phyloP scores from a whole-genome alignment of 2,113 vertebrate species.

The Poecile atricapillus region DNA sequence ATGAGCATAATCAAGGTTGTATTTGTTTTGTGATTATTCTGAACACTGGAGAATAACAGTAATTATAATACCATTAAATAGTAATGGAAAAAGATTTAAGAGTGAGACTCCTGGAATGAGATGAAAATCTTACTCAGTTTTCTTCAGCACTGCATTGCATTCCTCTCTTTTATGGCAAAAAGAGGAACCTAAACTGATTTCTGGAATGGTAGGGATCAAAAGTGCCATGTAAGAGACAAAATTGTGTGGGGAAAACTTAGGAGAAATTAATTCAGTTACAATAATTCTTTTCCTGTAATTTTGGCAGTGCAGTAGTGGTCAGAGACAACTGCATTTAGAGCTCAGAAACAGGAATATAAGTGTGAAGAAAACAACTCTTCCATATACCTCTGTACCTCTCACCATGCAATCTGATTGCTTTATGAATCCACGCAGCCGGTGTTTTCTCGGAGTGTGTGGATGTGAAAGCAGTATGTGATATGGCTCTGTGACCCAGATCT shows the following conservation, averaged over 20 bases:
- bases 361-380: background rate
- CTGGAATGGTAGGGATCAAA: background rate
- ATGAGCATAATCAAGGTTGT: slow-evolving; percentile 31
- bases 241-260: background rate
- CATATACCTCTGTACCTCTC: background rate
- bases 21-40: slow-evolving; percentile 42
- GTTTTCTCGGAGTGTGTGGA: background rate
- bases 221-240: background rate
- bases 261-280: background rate
- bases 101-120: slow-evolving; percentile 5
- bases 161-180: background rate
- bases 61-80: slow-evolving; percentile 52
- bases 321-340: background rate
- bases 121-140: background rate
- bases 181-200: background rate
- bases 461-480: background rate
- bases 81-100: slow-evolving; percentile 26
- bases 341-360: background rate
- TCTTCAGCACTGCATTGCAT: background rate
- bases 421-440: background rate
- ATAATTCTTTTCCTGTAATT: background rate
- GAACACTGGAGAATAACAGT: slow-evolving; percentile 15
- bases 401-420: background rate
- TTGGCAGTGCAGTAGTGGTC: background rate
- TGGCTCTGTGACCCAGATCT: background rate